Evolutionary conservation across 2,888 invertebrate species (phyloP).

Genomic region (Agriopis marginaria): DNA sequence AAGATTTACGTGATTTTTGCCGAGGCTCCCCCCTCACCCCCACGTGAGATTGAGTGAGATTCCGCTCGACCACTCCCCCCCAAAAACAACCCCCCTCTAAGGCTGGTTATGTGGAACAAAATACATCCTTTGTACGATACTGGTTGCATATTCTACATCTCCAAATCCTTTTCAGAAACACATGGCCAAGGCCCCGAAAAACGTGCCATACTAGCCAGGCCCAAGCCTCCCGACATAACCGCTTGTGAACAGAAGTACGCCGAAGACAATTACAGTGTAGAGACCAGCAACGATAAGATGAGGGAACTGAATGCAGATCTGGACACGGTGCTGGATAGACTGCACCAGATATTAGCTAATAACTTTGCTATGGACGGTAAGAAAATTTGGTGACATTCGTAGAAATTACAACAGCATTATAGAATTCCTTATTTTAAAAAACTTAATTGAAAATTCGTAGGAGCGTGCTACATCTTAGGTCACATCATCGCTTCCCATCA

Average conservation of each 20-base stretch:
- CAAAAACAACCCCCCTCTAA: no score
- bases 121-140: no score
- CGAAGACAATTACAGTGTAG: conserved; percentile 72
- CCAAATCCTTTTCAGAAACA: conserved; percentile 52
- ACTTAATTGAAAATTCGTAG: no score
- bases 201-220: conserved; percentile 12
- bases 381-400: conserved; percentile 16
- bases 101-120: no score
- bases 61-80: no score
- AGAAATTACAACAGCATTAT: no score
- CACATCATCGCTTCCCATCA: no score
- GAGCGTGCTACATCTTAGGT: no score
- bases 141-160: not conserved
- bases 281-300: conserved; percentile 75
- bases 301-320: conserved; percentile 88
- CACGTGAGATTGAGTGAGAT: no score
- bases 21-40: no score
- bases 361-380: conserved; percentile 89
- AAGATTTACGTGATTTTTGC: no score
- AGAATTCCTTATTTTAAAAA: no score
- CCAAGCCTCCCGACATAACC: conserved; percentile 54
- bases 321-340: conserved; percentile 89
- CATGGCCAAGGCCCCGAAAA: conserved; percentile 50
- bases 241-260: conserved; percentile 73
- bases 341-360: conserved; percentile 90